These are phyloP conservation scores for Girardinus metallicus DNA, from an alignment of 2,797 vertebrate species.

Conservation along the genomic window DNA sequence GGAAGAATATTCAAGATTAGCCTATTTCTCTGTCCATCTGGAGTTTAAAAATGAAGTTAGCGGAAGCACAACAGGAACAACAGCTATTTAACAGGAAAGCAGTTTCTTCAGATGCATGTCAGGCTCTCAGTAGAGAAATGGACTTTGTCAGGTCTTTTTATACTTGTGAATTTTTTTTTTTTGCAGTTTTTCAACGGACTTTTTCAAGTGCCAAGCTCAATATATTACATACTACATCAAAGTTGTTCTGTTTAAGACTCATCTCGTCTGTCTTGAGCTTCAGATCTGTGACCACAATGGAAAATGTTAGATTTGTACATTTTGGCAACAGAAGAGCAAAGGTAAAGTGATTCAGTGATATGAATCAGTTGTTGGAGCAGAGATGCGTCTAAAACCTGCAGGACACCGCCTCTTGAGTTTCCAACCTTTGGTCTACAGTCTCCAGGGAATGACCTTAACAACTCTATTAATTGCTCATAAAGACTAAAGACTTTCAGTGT, in stretches of 20 bases:
- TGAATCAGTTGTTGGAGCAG: too few relatives aligned
- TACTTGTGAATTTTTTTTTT: not conserved
- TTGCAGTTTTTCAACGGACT: not conserved
- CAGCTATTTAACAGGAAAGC: not conserved
- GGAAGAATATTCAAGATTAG: not conserved
- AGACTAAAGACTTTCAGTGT: not conserved
- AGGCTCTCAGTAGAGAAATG: not conserved
- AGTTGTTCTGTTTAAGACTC: not conserved
- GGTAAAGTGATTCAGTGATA: too few relatives aligned
- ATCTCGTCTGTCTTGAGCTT: not conserved
- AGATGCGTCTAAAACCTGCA: too few relatives aligned
- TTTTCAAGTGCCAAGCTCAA: not conserved
- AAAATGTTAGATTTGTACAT: not conserved
- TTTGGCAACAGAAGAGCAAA: not conserved
- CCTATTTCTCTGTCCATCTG: not conserved
- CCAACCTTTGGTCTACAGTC: too few relatives aligned
- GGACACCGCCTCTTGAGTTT: too few relatives aligned
- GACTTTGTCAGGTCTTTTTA: not conserved
- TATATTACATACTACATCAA: not conserved
- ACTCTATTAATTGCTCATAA: not conserved
- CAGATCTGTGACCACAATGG: not conserved
- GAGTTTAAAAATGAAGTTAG: not conserved
- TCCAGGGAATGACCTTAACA: not conserved
- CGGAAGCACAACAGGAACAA: too few relatives aligned
- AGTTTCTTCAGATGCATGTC: not conserved